These are phyloP conservation scores for Pan paniscus DNA, from an alignment of 2,113 vertebrate species.

Conservation along the genomic window DNA sequence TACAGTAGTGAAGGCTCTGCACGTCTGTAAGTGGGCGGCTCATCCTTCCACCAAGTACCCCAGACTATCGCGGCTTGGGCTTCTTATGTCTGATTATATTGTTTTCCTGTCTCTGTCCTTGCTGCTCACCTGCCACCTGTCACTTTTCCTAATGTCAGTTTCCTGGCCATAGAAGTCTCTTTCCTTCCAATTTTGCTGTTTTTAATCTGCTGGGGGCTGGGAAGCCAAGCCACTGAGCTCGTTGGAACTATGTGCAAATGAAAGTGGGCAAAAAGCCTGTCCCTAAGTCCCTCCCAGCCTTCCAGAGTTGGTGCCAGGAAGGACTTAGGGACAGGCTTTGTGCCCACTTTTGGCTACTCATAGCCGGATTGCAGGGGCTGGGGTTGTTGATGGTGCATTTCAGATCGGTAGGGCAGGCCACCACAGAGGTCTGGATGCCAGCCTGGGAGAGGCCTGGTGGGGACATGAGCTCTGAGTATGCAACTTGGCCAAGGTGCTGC, in stretches of 20 bases:
- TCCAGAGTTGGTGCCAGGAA: neutral
- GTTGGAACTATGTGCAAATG: neutral
- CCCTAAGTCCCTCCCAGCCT: neutral
- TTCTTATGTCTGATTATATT: neutral
- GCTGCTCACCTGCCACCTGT: constrained; percentile 6
- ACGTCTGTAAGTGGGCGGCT: neutral
- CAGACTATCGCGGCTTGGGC: neutral
- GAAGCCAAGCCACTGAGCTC: neutral
- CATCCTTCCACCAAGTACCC: neutral
- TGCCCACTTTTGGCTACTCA: neutral
- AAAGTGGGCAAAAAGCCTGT: neutral
- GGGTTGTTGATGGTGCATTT: neutral
- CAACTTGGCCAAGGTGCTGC: neutral
- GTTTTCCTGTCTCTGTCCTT: neutral
- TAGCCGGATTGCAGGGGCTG: neutral
- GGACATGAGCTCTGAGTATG: neutral
- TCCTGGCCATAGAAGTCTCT: neutral
- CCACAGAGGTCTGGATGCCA: neutral
- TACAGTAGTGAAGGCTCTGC: accelerated
- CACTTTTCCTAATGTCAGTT: neutral
- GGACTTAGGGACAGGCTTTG: neutral
- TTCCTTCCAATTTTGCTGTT: neutral
- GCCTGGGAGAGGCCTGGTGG: neutral
- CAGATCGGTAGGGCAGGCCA: accelerated
- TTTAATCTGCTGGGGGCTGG: neutral